These are phyloP conservation scores for Bicyclus anynana DNA, from an alignment of 1,140 invertebrate genomes.

Conservation along the genomic window DNA sequence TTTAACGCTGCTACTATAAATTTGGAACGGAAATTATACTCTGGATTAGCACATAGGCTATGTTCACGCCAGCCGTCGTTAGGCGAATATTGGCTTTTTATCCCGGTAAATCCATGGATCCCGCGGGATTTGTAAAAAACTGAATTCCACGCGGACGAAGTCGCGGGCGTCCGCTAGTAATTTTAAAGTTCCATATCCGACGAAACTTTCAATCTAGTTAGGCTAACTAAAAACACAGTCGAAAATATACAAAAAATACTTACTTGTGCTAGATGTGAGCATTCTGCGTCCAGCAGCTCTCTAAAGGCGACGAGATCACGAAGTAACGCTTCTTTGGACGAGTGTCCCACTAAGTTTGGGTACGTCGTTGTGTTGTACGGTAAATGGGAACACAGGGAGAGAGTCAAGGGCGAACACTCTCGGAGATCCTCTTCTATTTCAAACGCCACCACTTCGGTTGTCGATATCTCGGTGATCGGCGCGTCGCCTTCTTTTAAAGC, in stretches of 20 bases:
- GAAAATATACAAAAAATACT: conserved; percentile 15
- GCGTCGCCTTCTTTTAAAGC: conserved; percentile 62
- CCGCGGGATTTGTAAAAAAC: too few relatives aligned
- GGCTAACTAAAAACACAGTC: conserved; percentile 11
- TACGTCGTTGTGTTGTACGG: conserved; percentile 90
- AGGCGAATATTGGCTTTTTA: too few relatives aligned
- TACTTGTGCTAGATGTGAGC: conserved; percentile 84
- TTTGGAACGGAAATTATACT: too few relatives aligned
- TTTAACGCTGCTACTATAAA: too few relatives aligned
- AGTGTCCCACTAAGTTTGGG: conserved; percentile 87
- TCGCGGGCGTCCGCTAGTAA: too few relatives aligned
- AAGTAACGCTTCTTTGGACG: conserved; percentile 82
- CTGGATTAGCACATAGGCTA: too few relatives aligned
- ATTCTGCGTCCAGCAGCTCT: conserved; percentile 92
- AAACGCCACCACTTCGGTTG: conserved; percentile 69
- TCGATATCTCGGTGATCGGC: conserved; percentile 76
- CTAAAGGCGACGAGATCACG: conserved; percentile 89
- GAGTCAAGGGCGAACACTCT: conserved; percentile 81
- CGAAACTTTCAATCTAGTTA: conserved; percentile 11
- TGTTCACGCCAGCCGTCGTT: too few relatives aligned
- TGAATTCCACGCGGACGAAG: too few relatives aligned
- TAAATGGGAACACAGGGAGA: conserved; percentile 85
- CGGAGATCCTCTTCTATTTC: conserved; percentile 74
- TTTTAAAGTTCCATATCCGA: neutral
- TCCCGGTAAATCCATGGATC: too few relatives aligned